These are phyloP conservation scores for Trematocara caparti DNA, from an alignment of 2,797 vertebrate genomes.

Conservation along the genomic window DNA sequence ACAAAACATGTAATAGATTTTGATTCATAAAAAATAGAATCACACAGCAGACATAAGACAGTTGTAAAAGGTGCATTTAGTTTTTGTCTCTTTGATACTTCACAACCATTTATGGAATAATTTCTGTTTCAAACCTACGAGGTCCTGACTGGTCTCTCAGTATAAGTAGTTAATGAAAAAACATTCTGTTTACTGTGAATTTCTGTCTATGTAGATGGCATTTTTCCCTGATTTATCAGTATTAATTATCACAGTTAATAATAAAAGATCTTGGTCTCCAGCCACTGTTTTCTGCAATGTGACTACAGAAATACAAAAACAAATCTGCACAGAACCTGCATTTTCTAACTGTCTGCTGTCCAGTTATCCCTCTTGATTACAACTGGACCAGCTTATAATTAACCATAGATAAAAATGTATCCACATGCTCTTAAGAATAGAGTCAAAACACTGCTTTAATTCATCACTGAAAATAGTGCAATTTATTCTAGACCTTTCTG, in stretches of 20 bases:
- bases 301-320: background rate
- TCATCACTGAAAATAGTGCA: background rate
- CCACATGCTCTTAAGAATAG: background rate
- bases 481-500: background rate
- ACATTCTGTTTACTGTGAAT: background rate
- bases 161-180: background rate
- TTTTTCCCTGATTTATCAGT: accelerated
- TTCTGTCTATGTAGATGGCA: background rate
- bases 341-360: background rate
- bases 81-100: background rate
- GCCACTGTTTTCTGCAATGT: background rate
- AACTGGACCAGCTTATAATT: background rate
- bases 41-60: background rate
- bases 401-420: background rate
- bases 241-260: background rate
- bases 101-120: background rate
- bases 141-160: background rate
- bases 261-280: background rate
- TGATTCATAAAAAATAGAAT: background rate
- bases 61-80: background rate
- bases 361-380: background rate
- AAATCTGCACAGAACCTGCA: background rate
- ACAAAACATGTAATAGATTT: background rate
- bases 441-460: background rate
- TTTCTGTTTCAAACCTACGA: background rate